Percentiles rank a stretch among this genome's conserved stretches.
Conservation (phyloP, 2,797 vertebrate genomes). For the Siniperca obscura region DNA sequence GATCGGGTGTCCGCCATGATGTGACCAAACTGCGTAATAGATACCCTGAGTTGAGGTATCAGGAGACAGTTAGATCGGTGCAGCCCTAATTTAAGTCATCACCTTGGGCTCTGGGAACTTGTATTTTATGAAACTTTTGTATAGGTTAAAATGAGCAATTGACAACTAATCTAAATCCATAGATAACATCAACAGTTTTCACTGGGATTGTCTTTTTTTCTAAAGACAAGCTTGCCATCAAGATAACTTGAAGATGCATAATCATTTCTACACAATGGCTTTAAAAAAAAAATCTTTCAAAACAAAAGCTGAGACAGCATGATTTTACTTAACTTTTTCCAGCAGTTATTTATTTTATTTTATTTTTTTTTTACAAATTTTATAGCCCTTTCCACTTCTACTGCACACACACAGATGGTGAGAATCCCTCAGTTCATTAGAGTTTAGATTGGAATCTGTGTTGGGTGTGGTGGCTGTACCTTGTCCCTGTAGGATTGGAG, state of each 20-base stretch:
- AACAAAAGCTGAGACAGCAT: neutral
- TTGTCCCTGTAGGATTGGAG: conserved; percentile 34
- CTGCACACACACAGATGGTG: conserved; percentile 10
- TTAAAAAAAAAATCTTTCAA: neutral
- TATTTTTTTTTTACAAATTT: neutral
- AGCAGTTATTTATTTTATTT: neutral
- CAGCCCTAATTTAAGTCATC: neutral
- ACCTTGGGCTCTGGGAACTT: no score
- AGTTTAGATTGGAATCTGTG: conserved; percentile 41
- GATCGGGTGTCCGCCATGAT: no score
- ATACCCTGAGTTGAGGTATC: neutral
- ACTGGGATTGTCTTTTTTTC: no score
- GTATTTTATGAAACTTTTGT: no score
- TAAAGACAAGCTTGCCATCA: neutral
- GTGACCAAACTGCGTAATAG: no score
- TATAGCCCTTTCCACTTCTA: neutral
- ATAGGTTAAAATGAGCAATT: neutral
- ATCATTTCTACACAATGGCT: neutral
- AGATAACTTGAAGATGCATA: neutral
- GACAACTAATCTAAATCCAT: neutral
- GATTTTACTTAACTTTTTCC: neutral
- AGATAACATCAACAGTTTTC: neutral
- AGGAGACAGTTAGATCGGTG: neutral
- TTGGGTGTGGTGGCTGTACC: conserved; percentile 15
- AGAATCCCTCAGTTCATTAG: conserved; percentile 28